Conservation (phyloP, 2,797 vertebrate genomes). For the Chaunax sp. region DNA sequence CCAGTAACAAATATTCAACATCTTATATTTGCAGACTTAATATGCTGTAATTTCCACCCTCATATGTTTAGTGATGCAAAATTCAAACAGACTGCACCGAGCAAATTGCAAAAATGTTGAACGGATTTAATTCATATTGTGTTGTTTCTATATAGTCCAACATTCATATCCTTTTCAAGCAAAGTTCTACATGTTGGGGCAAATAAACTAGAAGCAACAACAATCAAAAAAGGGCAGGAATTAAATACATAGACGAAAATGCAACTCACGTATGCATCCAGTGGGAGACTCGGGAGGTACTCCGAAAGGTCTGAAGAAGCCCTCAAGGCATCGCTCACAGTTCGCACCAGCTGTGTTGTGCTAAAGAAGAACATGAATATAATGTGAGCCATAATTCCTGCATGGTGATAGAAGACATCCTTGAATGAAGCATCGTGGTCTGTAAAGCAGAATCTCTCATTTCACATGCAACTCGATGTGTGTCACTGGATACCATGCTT, state of each 20-base stretch:
- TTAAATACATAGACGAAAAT: not conserved
- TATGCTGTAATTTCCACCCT: not conserved
- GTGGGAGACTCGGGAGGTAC: constrained; percentile 77
- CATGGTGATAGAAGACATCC: not conserved
- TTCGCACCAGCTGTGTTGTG: constrained; percentile 95
- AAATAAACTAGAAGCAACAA: not conserved
- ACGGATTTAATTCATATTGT: not conserved
- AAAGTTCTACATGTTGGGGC: not conserved
- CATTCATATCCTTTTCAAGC: not conserved
- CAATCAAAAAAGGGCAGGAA: no score
- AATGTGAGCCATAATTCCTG: not conserved
- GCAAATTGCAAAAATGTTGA: not conserved
- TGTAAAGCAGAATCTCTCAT: not conserved
- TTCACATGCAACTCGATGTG: constrained; percentile 1
- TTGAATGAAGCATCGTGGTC: not conserved
- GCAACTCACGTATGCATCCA: constrained; percentile 89
- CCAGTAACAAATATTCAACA: constrained; percentile 4
- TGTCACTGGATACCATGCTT: not conserved
- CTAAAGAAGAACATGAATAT: constrained; percentile 71
- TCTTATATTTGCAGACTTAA: not conserved
- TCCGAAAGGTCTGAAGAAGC: constrained; percentile 88
- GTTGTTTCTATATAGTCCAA: not conserved
- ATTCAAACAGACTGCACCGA: not conserved
- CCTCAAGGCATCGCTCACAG: constrained; percentile 89
- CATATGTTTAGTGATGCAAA: not conserved